Conservation (phyloP, 1,140 invertebrate genomes). For the Drosophila fuyamai region DNA sequence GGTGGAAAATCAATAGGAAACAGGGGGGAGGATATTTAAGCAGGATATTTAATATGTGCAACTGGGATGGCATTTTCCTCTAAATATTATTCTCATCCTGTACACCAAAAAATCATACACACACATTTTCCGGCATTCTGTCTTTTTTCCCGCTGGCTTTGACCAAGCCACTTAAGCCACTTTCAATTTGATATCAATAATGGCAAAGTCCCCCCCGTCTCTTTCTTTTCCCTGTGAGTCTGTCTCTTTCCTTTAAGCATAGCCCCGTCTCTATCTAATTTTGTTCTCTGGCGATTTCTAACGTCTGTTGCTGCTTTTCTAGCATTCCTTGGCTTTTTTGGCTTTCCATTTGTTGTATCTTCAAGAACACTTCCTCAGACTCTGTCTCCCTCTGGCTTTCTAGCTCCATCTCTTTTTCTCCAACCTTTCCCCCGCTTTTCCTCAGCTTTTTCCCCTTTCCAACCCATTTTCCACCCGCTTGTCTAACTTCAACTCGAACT, state of each 20-base stretch:
- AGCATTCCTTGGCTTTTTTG: conserved; percentile 27
- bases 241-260: background rate
- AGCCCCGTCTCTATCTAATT: background rate
- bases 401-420: background rate
- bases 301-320: conserved; percentile 58
- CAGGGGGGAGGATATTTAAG: conserved; percentile 71
- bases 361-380: conserved; percentile 41
- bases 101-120: conserved; percentile 5
- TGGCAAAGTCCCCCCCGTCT: conserved; percentile 16
- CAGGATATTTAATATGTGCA: conserved; percentile 78
- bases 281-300: conserved; percentile 41
- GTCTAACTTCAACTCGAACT: conserved; percentile 63
- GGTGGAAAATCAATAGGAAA: conserved; percentile 71
- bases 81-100: conserved; percentile 34
- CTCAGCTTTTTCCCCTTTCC: background rate
- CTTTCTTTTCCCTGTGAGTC: background rate
- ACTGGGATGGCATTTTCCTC: conserved; percentile 23
- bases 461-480: conserved; percentile 1
- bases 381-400: background rate
- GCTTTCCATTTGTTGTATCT: conserved; percentile 54
- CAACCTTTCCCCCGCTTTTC: background rate
- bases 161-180: conserved; percentile 59
- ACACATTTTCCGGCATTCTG: conserved; percentile 19
- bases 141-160: conserved; percentile 14
- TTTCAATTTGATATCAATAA: conserved; percentile 65